Base-by-base conservation (phyloP, 2,113 vertebrate species). In the Phrynocephalus versicolor region DNA sequence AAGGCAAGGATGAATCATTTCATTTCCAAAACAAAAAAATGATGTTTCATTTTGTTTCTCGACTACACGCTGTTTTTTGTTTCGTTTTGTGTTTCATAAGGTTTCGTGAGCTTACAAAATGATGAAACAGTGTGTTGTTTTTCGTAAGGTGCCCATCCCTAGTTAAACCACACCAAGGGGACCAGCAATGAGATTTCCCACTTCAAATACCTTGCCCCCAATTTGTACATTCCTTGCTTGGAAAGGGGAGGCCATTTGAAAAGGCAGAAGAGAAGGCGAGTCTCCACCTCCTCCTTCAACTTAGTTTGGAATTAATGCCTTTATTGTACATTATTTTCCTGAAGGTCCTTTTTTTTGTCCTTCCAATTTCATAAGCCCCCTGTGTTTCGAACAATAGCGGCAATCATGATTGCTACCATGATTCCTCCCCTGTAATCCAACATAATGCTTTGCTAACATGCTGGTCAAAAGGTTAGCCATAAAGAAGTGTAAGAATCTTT, bases 391-490 rank as follows among this genome's bases (percentile, higher is more conserved):
- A 72, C 83, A 82, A 14, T 77, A 87, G 25, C 77, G 74, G 67
- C 62, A 89, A 27, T 83, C 2, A 0, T 87, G 35, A 81, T 58
- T 90, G 76, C 55, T 85, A 30, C 89, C 64, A 79, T 23, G 23
- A 39, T 77, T 86, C 84, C 73, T 2, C 85, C 41, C 65, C 45
- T 83, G 70, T 85, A 94, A 88, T 85, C 30, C 83, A 83, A 91
- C 15, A 73, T 57, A 93, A 91, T 90, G 79, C 76, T 88, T 88
- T 90, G 23, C 25, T 85, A 87, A 77, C 87, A 90, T 51, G 23
- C 14, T 82, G 87, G 19, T 88, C 84, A 92, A 90, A 95, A 92
- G 45, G 79, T 87, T 91, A 71, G 7, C 51, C 67, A 81, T 77
- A 85, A 90, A 93, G 39, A 87, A 85, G 91, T 77, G 12, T 7